Conservation (phyloP, 1,140 invertebrate genomes). For the Apis mellifera region DNA sequence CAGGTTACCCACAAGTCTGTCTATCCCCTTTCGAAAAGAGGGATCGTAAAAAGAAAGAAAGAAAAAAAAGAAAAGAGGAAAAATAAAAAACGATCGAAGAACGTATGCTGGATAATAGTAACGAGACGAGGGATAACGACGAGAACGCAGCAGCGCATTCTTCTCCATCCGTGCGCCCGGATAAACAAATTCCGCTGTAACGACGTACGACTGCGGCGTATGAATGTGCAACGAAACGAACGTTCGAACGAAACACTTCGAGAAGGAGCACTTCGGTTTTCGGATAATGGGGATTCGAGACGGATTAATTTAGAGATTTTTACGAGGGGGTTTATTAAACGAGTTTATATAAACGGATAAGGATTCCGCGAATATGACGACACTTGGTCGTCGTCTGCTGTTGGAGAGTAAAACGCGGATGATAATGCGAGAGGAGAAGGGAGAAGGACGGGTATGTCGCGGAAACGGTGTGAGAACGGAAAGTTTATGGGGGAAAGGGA, state of each 20-base stretch:
- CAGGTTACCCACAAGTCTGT: constrained; percentile 1
- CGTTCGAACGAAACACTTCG: not conserved
- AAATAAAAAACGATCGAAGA: not conserved
- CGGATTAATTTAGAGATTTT: not conserved
- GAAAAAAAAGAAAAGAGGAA: no score
- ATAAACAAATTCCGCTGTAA: no score
- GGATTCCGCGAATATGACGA: constrained; percentile 25
- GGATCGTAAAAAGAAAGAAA: not conserved
- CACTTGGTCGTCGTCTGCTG: not conserved
- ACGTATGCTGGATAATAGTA: no score
- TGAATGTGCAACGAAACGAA: no score
- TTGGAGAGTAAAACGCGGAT: constrained; percentile 25
- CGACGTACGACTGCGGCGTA: no score
- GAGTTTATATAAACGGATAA: not conserved
- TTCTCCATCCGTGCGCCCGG: no score
- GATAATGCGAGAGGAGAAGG: constrained; percentile 21
- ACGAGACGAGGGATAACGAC: no score
- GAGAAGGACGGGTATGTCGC: not conserved
- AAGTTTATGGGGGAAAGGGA: constrained; percentile 45
- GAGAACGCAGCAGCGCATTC: no score
- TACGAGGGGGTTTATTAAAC: constrained; percentile 16
- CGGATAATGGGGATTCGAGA: not conserved
- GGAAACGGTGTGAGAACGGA: constrained; percentile 37
- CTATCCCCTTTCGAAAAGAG: not conserved
- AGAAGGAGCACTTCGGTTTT: not conserved